Base-by-base conservation (phyloP, 2,113 vertebrate genomes). In the Corythoichthys haematopterus region DNA sequence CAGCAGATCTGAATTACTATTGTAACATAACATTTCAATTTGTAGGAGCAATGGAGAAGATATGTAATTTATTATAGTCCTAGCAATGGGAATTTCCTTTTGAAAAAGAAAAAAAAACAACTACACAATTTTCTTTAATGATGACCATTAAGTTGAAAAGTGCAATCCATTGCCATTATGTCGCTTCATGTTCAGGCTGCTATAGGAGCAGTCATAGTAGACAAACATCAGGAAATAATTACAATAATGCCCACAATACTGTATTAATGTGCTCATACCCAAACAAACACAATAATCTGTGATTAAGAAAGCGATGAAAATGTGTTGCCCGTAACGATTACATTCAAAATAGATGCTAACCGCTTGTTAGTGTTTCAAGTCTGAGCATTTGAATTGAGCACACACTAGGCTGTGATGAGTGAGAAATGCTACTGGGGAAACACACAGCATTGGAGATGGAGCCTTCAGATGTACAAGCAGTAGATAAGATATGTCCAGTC, bases 391-490 rank as follows among this genome's bases (percentile, higher is more conserved):
- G 68, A 74, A 75, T 77, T 70, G 76, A 82, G 66, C 68, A 56
- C 83, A 80, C 68, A 62, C 70, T 75, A 77, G 82, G 77, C 72
- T n/a, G 70, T 50, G 68, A 78, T 52, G 84, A 77, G 80, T 84
- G 80, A 81, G 78, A 88, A 80, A 86, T 78, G 72, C 77, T 82
- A 70, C 78, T 47, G 77, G 78, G 69, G 77, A 78, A 84, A 80
- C 77, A 80, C 69, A 74, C 78, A 83, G 76, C 80, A 79, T 60
- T 52, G 66, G 71, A 78, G 69, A 65, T 55, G 35, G 66, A 66
- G 74, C 83, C 50, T 66, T 8, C 15, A 72, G 66, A 80, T 79
- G 77, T 75, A 75, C 69, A 80, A 45, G 28, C 46, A 66, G 59
- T 69, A 64, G 65, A 77, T 43, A 43, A 7, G 8, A 2, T 69